A percentile compares a stretch with the other conserved stretches of the same genome.
Evolutionary conservation across 1,140 invertebrate species (phyloP).

Genomic region (Ephestia elutella): DNA sequence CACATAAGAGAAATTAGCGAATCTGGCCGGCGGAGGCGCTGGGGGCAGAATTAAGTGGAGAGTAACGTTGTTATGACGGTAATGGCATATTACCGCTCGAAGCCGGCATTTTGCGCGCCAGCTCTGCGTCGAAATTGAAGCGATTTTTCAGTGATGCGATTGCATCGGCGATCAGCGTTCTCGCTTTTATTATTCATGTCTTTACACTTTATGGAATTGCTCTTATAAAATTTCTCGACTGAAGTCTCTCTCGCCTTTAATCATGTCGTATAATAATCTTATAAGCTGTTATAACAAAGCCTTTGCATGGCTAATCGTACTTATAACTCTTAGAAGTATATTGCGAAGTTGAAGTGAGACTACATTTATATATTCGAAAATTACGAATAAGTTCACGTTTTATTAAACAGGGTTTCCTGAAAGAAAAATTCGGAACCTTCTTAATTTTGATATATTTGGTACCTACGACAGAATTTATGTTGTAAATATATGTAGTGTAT

Average conservation of each 20-base stretch:
- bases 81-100: constrained; percentile 56
- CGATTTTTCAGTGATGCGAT: constrained; percentile 62
- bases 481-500: too few relatives aligned
- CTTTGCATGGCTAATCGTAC: too few relatives aligned
- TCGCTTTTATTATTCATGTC: constrained; percentile 27
- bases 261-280: too few relatives aligned
- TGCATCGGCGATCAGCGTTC: constrained; percentile 55
- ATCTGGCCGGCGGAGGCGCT: constrained; percentile 42
- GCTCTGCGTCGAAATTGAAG: constrained; percentile 53
- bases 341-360: too few relatives aligned
- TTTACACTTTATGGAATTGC: constrained; percentile 5
- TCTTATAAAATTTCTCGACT: constrained; percentile 3
- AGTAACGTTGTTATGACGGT: constrained; percentile 62
- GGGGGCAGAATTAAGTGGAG: constrained; percentile 61
- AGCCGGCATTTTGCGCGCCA: constrained; percentile 48
- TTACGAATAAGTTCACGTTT: too few relatives aligned
- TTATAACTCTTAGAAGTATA: too few relatives aligned
- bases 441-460: too few relatives aligned
- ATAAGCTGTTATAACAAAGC: too few relatives aligned
- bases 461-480: too few relatives aligned
- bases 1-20: constrained; percentile 51
- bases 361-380: too few relatives aligned
- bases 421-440: too few relatives aligned
- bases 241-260: neutral
- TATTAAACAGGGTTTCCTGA: too few relatives aligned